phyloP scores from a whole-genome alignment of 2,888 invertebrate genomes.

The Nephrotoma guestfalica region DNA sequence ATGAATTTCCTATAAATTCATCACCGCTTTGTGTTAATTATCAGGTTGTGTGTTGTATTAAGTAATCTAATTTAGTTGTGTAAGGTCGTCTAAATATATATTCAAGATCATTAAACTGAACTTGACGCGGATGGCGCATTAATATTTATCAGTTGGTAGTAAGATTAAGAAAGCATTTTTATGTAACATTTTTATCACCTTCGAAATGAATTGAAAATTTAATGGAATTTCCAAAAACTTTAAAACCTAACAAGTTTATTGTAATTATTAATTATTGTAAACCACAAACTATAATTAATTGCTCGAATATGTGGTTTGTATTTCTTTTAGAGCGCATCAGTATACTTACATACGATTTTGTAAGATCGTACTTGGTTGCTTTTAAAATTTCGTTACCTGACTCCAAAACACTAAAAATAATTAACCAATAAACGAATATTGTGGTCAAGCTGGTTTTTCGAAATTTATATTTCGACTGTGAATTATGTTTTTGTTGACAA shows the following conservation, averaged over 20 bases:
- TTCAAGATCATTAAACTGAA: not conserved
- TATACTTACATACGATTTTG: not conserved
- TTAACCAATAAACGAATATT: not conserved
- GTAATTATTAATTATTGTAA: not conserved
- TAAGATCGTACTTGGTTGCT: not conserved
- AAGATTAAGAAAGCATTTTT: not conserved
- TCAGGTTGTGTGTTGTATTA: not conserved
- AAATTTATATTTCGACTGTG: not conserved
- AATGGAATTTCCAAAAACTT: not conserved
- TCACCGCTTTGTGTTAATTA: not conserved
- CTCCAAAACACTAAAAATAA: not conserved
- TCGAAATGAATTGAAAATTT: not conserved
- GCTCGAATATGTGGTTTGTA: not conserved
- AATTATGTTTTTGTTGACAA: not conserved
- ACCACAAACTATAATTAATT: not conserved
- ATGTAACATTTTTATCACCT: not conserved
- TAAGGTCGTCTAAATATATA: not conserved
- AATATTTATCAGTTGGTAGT: not conserved
- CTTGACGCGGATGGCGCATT: not conserved
- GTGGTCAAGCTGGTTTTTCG: not conserved
- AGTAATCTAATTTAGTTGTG: not conserved
- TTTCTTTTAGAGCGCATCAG: not conserved
- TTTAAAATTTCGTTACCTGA: not conserved
- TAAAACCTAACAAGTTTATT: not conserved
- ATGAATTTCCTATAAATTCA: not conserved